Evolutionary conservation across 2,888 invertebrate species (phyloP).

Genomic region (Athalia cordata): DNA sequence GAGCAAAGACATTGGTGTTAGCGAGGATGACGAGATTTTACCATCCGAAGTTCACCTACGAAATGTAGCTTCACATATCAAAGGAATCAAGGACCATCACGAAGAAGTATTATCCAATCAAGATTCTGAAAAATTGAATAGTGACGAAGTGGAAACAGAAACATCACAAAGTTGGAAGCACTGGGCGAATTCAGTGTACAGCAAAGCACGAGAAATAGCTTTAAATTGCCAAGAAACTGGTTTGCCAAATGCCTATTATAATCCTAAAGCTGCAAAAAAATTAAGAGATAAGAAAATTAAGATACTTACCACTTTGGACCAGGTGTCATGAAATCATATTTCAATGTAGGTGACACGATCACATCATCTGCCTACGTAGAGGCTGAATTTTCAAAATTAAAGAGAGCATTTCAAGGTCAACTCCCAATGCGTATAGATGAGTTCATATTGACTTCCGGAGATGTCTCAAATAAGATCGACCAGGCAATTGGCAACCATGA

Average conservation of each 20-base stretch:
- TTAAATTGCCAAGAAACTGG: slow-evolving; percentile 5
- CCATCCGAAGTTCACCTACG: slow-evolving; percentile 29
- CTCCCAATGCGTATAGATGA: slow-evolving; percentile 49
- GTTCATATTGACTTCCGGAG: slow-evolving; percentile 43
- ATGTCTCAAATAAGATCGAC: slow-evolving; percentile 1
- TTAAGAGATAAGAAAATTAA: slow-evolving; percentile 36
- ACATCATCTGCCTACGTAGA: slow-evolving; percentile 48
- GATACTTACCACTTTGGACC: slow-evolving; percentile 49
- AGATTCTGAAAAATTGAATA: background rate
- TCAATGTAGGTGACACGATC: slow-evolving; percentile 36
- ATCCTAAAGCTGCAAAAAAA: slow-evolving; percentile 46
- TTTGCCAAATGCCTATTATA: slow-evolving; percentile 48
- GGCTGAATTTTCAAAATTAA: slow-evolving; percentile 49
- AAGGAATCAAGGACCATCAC: background rate
- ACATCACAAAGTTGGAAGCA: slow-evolving; percentile 18
- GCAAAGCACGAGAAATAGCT: slow-evolving; percentile 27
- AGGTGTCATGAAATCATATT: slow-evolving; percentile 38
- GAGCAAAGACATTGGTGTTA: slow-evolving; percentile 9
- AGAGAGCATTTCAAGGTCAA: slow-evolving; percentile 46
- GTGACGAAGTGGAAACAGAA: slow-evolving; percentile 6
- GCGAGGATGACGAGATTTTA: background rate
- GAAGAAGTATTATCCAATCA: slow-evolving; percentile 8
- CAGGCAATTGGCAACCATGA: background rate
- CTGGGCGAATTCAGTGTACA: slow-evolving; percentile 21
- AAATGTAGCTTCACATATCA: background rate